These are phyloP conservation scores for Catocala nupta DNA, from an alignment of 2,888 invertebrate species.

Conservation along the genomic window DNA sequence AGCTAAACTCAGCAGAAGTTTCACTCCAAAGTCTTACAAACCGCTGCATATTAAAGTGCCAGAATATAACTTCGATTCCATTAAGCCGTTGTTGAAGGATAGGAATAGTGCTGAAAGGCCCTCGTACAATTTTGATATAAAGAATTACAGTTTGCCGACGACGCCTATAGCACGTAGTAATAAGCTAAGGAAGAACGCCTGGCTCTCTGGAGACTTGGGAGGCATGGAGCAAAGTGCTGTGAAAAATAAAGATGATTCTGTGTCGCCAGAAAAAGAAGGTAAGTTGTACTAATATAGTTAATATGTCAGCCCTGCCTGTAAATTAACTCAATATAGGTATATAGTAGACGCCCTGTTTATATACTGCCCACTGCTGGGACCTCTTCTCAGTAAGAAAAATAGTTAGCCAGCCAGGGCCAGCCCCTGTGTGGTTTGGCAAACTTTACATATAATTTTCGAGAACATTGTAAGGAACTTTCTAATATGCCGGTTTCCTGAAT, in stretches of 20 bases:
- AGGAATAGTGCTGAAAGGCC: constrained; percentile 62
- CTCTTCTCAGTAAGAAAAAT: too few relatives aligned
- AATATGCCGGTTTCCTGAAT: too few relatives aligned
- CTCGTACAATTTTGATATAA: constrained; percentile 82
- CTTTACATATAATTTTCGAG: too few relatives aligned
- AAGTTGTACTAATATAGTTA: constrained; percentile 6
- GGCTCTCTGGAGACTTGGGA: constrained; percentile 81
- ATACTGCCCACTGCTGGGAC: too few relatives aligned
- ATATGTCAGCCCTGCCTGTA: too few relatives aligned
- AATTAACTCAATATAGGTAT: too few relatives aligned
- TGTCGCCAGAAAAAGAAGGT: constrained; percentile 55
- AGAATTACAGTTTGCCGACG: constrained; percentile 81
- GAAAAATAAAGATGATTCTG: constrained; percentile 14
- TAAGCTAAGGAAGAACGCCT: constrained; percentile 85
- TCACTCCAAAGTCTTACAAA: constrained; percentile 82
- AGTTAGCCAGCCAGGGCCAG: too few relatives aligned
- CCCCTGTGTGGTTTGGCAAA: too few relatives aligned
- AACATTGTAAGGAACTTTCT: too few relatives aligned
- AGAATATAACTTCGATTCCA: constrained; percentile 75
- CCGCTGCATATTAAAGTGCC: constrained; percentile 83
- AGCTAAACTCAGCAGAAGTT: constrained; percentile 77
- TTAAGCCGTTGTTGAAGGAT: constrained; percentile 72
- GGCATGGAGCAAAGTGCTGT: constrained; percentile 51
- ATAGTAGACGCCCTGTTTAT: too few relatives aligned
- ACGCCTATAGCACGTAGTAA: constrained; percentile 87